Conservation (phyloP, 92 coral and sea anemone genomes). For the Ricordea florida region DNA sequence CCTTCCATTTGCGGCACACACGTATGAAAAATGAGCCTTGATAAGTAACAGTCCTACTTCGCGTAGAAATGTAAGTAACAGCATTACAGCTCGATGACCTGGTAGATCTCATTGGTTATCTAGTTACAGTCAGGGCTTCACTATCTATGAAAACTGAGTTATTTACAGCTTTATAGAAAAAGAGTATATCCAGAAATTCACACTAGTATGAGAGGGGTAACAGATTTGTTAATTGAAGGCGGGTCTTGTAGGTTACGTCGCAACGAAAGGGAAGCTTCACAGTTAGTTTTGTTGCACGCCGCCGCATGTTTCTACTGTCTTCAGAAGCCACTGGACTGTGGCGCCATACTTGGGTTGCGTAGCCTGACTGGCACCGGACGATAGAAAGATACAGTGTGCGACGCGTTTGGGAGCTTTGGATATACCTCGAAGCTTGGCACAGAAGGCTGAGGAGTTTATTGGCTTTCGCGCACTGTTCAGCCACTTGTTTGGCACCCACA, state of each 20-base stretch:
- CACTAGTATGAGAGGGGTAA: neutral
- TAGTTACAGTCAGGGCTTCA: too few relatives aligned
- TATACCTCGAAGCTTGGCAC: neutral
- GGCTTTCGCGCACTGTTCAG: neutral
- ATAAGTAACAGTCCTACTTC: neutral
- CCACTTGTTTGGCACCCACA: neutral
- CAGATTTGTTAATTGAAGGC: neutral
- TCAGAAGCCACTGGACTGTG: neutral
- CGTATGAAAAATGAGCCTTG: too few relatives aligned
- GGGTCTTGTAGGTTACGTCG: neutral
- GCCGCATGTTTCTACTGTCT: neutral
- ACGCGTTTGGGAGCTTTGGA: neutral
- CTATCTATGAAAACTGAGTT: too few relatives aligned
- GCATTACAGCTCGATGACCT: neutral
- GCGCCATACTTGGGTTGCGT: slow-evolving; percentile 2
- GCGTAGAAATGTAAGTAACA: too few relatives aligned
- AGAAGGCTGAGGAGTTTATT: neutral
- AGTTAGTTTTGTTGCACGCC: neutral
- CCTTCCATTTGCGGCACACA: neutral
- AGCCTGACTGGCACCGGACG: neutral
- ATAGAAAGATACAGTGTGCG: too few relatives aligned
- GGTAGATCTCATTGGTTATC: neutral
- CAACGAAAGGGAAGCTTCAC: neutral
- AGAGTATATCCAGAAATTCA: neutral
- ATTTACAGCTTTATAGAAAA: neutral